Conservation (phyloP, 1,140 invertebrate genomes). For the Pseudomyrmex concolor region DNA sequence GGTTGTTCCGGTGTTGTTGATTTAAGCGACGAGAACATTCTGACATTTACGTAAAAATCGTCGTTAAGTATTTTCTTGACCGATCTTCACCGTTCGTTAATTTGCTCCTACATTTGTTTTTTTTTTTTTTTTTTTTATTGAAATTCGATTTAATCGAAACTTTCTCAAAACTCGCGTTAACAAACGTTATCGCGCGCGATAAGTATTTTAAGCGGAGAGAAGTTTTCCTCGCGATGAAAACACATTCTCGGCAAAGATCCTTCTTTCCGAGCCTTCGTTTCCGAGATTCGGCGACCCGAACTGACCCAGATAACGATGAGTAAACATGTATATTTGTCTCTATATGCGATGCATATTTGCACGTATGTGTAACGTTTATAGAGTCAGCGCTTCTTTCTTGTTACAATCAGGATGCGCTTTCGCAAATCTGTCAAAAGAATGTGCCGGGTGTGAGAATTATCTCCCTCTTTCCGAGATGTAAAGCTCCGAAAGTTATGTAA, state of each 20-base stretch:
- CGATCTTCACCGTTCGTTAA: neutral
- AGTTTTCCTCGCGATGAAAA: constrained; percentile 13
- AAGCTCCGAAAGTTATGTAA: neutral
- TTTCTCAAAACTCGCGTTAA: neutral
- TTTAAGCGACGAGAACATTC: neutral
- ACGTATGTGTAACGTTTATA: constrained; percentile 20
- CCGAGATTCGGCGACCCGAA: constrained; percentile 54
- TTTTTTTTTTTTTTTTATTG: too few species aligned
- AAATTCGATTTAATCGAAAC: neutral
- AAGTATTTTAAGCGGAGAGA: constrained; percentile 9
- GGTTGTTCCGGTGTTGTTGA: too few species aligned
- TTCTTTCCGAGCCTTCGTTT: constrained; percentile 27
- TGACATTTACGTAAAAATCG: neutral
- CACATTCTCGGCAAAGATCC: constrained; percentile 26
- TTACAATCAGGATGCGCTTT: constrained; percentile 22
- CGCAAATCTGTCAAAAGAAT: neutral
- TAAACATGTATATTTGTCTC: constrained; percentile 42
- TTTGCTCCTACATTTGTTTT: neutral
- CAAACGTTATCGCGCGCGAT: neutral
- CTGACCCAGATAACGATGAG: constrained; percentile 55
- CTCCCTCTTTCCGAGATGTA: too few species aligned
- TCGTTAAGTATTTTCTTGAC: neutral
- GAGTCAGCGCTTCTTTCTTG: constrained; percentile 18
- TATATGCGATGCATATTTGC: neutral
- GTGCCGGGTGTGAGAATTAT: too few species aligned